These are phyloP conservation scores for Caenorhabditis afra DNA, from an alignment of 2,888 invertebrate species.

Conservation along the genomic window DNA sequence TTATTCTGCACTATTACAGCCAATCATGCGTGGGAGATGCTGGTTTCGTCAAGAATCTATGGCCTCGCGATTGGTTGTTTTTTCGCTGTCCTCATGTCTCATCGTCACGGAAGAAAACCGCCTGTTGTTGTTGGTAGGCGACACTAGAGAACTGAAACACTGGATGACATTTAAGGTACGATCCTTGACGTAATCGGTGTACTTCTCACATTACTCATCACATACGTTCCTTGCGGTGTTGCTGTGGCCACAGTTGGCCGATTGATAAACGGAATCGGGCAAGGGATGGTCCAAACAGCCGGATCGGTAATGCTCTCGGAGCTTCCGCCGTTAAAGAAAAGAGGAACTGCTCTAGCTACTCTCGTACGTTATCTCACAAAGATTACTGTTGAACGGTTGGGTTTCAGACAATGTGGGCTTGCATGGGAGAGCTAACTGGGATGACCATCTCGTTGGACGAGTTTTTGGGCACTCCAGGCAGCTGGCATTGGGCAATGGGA, in stretches of 20 bases:
- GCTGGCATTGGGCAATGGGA: slow-evolving; percentile 74
- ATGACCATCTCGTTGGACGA: slow-evolving; percentile 72
- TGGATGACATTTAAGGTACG: slow-evolving; percentile 51
- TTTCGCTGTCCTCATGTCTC: slow-evolving; percentile 69
- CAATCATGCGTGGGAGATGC: slow-evolving; percentile 73
- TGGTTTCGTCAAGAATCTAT: slow-evolving; percentile 74
- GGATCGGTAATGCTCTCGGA: slow-evolving; percentile 77
- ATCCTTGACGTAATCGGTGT: slow-evolving; percentile 74
- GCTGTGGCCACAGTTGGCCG: slow-evolving; percentile 70
- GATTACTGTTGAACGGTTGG: neutral
- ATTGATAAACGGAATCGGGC: slow-evolving; percentile 77
- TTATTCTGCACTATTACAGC: slow-evolving; percentile 60
- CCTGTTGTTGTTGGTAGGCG: slow-evolving; percentile 60
- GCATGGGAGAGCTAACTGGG: slow-evolving; percentile 74
- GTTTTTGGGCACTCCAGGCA: slow-evolving; percentile 63
- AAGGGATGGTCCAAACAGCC: slow-evolving; percentile 75
- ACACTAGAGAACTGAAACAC: neutral
- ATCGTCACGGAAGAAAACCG: slow-evolving; percentile 55
- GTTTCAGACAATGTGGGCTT: slow-evolving; percentile 78
- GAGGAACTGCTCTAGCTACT: slow-evolving; percentile 74
- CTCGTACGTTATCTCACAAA: slow-evolving; percentile 55
- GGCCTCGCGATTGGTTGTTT: slow-evolving; percentile 77
- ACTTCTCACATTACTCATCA: slow-evolving; percentile 67
- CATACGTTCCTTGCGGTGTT: slow-evolving; percentile 66
- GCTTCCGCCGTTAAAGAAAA: slow-evolving; percentile 68